These are phyloP conservation scores for Zoroaster sp. DNA, from an alignment of 53 echinoderm and acorn worm species.

Conservation along the genomic window DNA sequence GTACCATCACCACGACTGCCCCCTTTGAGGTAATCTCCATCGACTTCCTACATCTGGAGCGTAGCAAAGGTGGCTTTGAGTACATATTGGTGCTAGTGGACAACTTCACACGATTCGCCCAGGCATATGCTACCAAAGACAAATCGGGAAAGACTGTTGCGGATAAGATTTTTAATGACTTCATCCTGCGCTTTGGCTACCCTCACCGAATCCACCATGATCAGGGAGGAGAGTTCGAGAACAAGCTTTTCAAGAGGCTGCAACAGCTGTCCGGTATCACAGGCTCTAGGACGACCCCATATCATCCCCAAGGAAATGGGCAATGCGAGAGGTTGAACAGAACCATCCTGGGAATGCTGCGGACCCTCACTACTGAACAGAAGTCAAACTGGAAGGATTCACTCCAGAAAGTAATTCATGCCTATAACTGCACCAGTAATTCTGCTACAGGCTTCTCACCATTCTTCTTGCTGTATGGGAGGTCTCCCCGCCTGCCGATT, in stretches of 20 bases:
- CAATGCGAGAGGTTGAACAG: constrained; percentile 51
- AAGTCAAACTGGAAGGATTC: constrained; percentile 51
- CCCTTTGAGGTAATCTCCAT: no score
- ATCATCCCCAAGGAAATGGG: constrained; percentile 59
- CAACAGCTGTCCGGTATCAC: constrained; percentile 13
- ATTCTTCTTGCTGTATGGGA: constrained; percentile 29
- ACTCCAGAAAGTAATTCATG: no score
- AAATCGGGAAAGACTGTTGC: no score
- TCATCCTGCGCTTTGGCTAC: constrained; percentile 69
- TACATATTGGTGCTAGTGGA: constrained; percentile 67
- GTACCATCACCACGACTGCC: no score
- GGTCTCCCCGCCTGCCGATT: constrained; percentile 10
- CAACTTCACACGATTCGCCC: no score
- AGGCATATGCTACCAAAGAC: no score
- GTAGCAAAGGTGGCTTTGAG: no score
- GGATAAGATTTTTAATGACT: constrained; percentile 71
- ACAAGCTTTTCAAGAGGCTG: constrained; percentile 57
- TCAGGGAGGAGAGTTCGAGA: constrained; percentile 78
- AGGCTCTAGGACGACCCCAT: constrained; percentile 51
- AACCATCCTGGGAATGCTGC: constrained; percentile 35
- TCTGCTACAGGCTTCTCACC: constrained; percentile 33
- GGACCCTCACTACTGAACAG: constrained; percentile 34
- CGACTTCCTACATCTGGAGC: no score
- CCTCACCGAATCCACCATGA: constrained; percentile 67
- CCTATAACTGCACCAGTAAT: constrained; percentile 24